These are phyloP conservation scores for Osmoderma eremita DNA, from an alignment of 2,888 invertebrate species.

Conservation along the genomic window DNA sequence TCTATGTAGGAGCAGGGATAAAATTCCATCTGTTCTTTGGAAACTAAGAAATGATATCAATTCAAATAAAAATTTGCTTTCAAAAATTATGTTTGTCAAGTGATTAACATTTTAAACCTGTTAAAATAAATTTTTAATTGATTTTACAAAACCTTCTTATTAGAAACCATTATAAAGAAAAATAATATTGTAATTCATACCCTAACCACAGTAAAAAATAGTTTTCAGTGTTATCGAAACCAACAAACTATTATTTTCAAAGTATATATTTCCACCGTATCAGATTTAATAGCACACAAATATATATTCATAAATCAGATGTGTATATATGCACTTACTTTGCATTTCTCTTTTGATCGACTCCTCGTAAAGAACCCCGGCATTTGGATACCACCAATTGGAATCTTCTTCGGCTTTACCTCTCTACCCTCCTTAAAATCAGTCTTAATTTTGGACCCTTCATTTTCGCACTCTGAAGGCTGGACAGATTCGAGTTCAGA, in stretches of 20 bases:
- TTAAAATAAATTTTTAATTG: no score
- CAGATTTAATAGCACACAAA: constrained; percentile 8
- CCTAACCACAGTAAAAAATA: constrained; percentile 28
- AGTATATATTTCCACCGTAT: constrained; percentile 7
- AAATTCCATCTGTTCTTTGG: no score
- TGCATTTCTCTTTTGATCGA: constrained; percentile 78
- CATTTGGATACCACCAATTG: constrained; percentile 89
- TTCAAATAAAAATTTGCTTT: no score
- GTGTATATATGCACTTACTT: constrained; percentile 64
- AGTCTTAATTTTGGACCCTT: constrained; percentile 66
- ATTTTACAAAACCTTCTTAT: neutral
- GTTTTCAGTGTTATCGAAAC: constrained; percentile 29
- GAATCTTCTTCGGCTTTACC: constrained; percentile 83
- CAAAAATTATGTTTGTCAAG: no score
- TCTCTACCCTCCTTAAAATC: constrained; percentile 76
- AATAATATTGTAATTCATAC: constrained; percentile 9
- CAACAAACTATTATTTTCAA: constrained; percentile 29
- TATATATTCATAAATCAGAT: neutral
- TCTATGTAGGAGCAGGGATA: no score
- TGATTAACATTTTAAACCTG: no score
- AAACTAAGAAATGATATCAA: no score
- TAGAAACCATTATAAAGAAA: neutral
- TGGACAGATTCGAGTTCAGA: constrained; percentile 52
- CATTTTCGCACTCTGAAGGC: constrained; percentile 64
- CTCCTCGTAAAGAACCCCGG: constrained; percentile 85